phyloP scores from a whole-genome alignment of 2,113 vertebrate genomes.

The mouse (Mus musculus) region DNA sequence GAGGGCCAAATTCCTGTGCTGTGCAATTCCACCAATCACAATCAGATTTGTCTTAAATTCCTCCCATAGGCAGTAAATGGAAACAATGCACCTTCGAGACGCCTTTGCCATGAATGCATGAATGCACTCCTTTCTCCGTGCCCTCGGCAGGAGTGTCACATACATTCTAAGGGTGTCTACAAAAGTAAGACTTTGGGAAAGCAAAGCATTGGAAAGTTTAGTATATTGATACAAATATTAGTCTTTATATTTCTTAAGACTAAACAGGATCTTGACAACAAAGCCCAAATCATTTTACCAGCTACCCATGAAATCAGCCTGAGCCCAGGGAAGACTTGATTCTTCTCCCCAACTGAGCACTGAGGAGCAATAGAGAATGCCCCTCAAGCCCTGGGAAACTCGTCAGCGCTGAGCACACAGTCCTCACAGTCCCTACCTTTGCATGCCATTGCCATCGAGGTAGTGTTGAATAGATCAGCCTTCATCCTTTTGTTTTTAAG shows the following conservation, averaged over 20 bases:
- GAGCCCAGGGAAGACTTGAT: neutral
- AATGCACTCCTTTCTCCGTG: neutral
- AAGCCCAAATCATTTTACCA: neutral
- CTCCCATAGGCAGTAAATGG: neutral
- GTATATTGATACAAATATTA: neutral
- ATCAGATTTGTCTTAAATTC: constrained; percentile 35
- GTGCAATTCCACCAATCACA: neutral
- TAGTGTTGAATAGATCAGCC: neutral
- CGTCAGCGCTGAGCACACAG: neutral
- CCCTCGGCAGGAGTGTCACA: constrained; percentile 2
- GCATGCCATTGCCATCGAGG: neutral
- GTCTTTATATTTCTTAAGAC: neutral
- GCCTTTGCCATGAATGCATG: neutral
- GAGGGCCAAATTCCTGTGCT: neutral
- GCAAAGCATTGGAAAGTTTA: neutral
- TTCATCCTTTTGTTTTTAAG: neutral
- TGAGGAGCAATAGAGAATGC: neutral
- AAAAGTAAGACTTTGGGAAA: neutral
- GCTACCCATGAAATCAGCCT: neutral
- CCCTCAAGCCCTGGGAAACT: neutral
- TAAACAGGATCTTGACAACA: neutral
- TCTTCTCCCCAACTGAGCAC: neutral
- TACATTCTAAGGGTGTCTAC: neutral
- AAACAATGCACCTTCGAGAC: neutral
- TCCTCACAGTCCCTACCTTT: neutral